Evolutionary conservation across 2,113 vertebrate genomes (phyloP).

Genomic region (Syrrhaptes paradoxus): DNA sequence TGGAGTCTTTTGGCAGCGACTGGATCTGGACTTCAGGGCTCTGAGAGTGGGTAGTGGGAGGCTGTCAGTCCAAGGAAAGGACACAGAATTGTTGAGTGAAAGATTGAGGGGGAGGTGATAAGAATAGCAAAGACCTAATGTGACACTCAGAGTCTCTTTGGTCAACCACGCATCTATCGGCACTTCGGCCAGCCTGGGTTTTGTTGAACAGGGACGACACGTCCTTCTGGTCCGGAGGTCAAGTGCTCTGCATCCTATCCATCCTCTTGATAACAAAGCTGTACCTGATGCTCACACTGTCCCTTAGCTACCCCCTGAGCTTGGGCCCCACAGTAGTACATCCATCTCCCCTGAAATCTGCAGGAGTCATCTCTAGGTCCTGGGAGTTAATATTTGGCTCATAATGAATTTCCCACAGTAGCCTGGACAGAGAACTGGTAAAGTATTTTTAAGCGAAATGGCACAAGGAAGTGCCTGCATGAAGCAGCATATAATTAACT

Average conservation of each 20-base stretch:
- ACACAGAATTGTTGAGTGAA: background rate
- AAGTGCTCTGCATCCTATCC: background rate
- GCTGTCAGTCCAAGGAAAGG: background rate
- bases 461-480: constrained; percentile 26
- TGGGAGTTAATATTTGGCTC: background rate
- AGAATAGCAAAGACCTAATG: background rate
- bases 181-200: background rate
- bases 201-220: background rate
- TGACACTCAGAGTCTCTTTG: background rate
- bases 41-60: background rate
- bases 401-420: constrained; percentile 19
- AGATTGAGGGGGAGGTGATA: background rate
- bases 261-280: background rate
- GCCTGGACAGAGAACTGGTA: constrained; percentile 62
- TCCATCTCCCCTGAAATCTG: background rate
- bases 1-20: background rate
- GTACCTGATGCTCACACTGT: background rate
- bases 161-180: background rate
- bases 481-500: constrained; percentile 69
- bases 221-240: background rate
- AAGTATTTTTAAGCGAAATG: constrained; percentile 63
- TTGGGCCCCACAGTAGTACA: background rate
- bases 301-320: background rate
- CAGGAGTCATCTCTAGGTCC: background rate
- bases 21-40: background rate